Base-by-base conservation (phyloP, 2,113 vertebrate genomes). In the Crotalus viridis region DNA sequence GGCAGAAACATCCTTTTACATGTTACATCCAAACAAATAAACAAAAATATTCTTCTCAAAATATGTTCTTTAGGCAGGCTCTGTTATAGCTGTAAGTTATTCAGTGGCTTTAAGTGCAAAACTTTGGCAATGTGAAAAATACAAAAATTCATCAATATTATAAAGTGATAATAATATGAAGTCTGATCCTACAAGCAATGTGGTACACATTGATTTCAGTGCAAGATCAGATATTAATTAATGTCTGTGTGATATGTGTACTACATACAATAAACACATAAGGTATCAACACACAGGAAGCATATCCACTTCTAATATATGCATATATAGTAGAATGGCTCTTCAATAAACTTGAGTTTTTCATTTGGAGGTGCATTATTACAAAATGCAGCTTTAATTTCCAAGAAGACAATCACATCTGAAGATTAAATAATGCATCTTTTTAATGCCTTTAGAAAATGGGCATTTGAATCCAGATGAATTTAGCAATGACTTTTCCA, bases 101-200 rank as follows among this genome's bases (percentile, higher is more conserved):
- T 97, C 95, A 91, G 56, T 94, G 94, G 90, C 91, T 92, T 95
- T 94, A 94, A 98, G 98, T 98, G 98, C 97, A 98, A 98, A 98
- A 98, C 94, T 93, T 98, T 98, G 97, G 97, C 97, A 97, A 98
- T 97, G 98, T 98, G 98, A 98, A 98, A 99, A 99, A 98, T 98
- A 98, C 97, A 99, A 98, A 98, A 97, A 95, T 94, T 98, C 96
- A 95, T 88, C 93, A 95, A 96, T 91, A 94, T 87, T 93, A 97
- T 93, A 81, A 81, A 81, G 33, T 43, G 74, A 9, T 81, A 39
- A 74, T 39, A 39, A 43, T 88, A 13, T 0, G 95, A 94, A 93
- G 94, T 94, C 96, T 97, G 95, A 95, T 95, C 96, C 95, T 94
- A 95, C 93, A 96, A 96, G 96, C 96, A 94, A 0, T 74, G 88